Percentiles rank a stretch among this genome's conserved stretches.
phyloP scores from a whole-genome alignment of 30 jellyfish, hydroid and myxozoan species.

The Hydractinia echinata region DNA sequence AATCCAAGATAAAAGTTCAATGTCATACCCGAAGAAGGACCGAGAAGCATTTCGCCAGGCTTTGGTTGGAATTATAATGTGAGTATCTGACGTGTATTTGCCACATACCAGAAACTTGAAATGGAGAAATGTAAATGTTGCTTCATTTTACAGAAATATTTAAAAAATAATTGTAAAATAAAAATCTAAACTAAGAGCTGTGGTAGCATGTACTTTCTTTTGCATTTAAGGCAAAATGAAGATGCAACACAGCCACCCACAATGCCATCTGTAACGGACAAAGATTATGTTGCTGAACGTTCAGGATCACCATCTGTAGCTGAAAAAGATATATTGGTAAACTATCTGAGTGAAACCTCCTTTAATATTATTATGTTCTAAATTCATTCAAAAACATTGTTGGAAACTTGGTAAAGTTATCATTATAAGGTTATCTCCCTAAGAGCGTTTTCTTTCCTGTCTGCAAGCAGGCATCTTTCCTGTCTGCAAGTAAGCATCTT shows the following conservation, averaged over 20 bases:
- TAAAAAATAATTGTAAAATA: background rate
- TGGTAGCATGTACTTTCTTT: background rate
- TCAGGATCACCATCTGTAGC: conserved; percentile 74
- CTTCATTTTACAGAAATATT: too few species aligned
- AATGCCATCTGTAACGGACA: conserved; percentile 69
- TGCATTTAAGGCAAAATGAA: conserved; percentile 65
- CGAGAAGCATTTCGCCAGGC: conserved; percentile 87
- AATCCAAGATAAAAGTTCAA: background rate
- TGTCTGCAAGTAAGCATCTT: too few species aligned
- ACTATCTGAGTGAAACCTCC: background rate
- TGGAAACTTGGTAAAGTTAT: too few species aligned
- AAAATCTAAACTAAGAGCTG: background rate
- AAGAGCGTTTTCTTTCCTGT: too few species aligned
- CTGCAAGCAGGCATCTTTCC: too few species aligned
- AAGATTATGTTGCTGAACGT: conserved; percentile 30
- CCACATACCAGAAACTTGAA: too few species aligned
- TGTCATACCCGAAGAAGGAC: conserved; percentile 63
- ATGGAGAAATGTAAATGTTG: too few species aligned
- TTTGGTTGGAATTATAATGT: conserved; percentile 82
- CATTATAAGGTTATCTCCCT: too few species aligned
- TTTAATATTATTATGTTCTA: too few species aligned
- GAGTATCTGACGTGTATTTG: conserved; percentile 1
- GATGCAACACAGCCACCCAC: conserved; percentile 79
- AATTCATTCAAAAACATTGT: too few species aligned
- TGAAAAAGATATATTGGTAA: conserved; percentile 77